phyloP scores from a whole-genome alignment of 2,888 invertebrate genomes.

The Cataglyphis altisquamis region DNA sequence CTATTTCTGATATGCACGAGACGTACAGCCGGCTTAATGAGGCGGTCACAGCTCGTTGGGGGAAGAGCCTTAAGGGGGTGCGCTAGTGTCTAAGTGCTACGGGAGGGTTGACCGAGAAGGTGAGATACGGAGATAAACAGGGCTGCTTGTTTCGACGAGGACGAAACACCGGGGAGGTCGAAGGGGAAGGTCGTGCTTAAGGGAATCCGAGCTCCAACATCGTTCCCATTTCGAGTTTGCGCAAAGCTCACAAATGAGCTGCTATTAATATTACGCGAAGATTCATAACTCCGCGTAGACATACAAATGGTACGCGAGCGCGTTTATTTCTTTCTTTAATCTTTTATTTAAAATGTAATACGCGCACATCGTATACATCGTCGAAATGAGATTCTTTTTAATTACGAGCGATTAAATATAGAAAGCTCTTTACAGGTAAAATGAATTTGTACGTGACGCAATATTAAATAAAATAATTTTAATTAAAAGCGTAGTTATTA shows the following conservation, averaged over 20 bases:
- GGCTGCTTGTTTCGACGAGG: constrained; percentile 61
- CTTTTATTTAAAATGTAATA: not conserved
- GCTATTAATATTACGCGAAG: constrained; percentile 66
- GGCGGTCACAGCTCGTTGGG: constrained; percentile 67
- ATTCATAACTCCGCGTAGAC: constrained; percentile 46
- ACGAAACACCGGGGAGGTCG: constrained; percentile 43
- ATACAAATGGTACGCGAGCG: constrained; percentile 13
- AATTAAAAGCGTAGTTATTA: not conserved
- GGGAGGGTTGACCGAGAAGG: constrained; percentile 54
- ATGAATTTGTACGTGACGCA: not conserved
- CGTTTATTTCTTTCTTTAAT: constrained; percentile 38
- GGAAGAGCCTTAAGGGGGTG: constrained; percentile 60
- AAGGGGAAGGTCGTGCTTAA: constrained; percentile 54
- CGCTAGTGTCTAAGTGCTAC: constrained; percentile 59
- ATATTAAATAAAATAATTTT: not conserved
- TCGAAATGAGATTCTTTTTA: constrained; percentile 5
- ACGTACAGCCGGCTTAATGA: constrained; percentile 65
- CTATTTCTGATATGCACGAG: constrained; percentile 39
- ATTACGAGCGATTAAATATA: not conserved
- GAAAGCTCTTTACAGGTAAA: not conserved
- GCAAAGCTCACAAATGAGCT: constrained; percentile 67
- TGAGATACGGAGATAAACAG: constrained; percentile 76
- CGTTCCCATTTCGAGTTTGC: constrained; percentile 52
- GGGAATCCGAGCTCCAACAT: constrained; percentile 30
- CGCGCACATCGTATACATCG: not conserved